A percentile compares a stretch with the other conserved stretches of the same genome.
Evolutionary conservation across 2,888 invertebrate species (phyloP).

Genomic region (Apamea epomidion): DNA sequence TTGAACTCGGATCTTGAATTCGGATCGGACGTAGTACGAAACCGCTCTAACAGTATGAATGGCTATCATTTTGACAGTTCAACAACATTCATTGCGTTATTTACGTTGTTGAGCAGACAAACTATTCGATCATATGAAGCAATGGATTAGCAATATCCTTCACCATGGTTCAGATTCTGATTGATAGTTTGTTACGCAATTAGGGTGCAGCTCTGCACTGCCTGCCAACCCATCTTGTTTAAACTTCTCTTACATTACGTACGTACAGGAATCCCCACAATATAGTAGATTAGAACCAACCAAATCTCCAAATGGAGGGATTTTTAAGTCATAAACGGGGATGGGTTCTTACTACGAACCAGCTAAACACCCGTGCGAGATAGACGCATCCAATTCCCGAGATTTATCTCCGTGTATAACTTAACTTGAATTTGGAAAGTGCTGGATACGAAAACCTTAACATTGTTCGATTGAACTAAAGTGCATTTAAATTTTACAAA

Average conservation of each 20-base stretch:
- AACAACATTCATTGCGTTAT: too few relatives aligned
- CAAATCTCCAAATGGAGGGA: slow-evolving; percentile 63
- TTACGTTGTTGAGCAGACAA: too few relatives aligned
- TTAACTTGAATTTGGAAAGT: slow-evolving; percentile 23
- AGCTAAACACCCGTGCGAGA: slow-evolving; percentile 61
- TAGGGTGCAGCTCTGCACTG: background rate
- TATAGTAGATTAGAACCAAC: slow-evolving; percentile 50
- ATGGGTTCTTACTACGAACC: slow-evolving; percentile 51
- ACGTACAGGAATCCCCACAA: slow-evolving; percentile 10
- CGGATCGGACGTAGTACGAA: too few relatives aligned
- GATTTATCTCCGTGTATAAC: slow-evolving; percentile 66
- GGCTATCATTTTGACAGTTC: too few relatives aligned
- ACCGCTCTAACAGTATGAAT: too few relatives aligned
- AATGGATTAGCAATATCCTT: background rate
- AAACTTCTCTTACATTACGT: background rate
- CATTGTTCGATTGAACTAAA: background rate
- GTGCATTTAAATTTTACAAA: background rate
- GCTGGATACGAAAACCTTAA: slow-evolving; percentile 51
- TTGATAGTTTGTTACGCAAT: background rate
- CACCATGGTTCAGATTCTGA: background rate
- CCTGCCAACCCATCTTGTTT: background rate
- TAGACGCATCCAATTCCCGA: slow-evolving; percentile 69
- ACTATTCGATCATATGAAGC: too few relatives aligned
- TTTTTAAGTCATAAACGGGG: slow-evolving; percentile 63
- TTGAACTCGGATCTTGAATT: too few relatives aligned